A percentile compares a stretch with the other conserved stretches of the same genome.
Conservation (phyloP, 2,113 vertebrate genomes). For the Pelobates fuscus region DNA sequence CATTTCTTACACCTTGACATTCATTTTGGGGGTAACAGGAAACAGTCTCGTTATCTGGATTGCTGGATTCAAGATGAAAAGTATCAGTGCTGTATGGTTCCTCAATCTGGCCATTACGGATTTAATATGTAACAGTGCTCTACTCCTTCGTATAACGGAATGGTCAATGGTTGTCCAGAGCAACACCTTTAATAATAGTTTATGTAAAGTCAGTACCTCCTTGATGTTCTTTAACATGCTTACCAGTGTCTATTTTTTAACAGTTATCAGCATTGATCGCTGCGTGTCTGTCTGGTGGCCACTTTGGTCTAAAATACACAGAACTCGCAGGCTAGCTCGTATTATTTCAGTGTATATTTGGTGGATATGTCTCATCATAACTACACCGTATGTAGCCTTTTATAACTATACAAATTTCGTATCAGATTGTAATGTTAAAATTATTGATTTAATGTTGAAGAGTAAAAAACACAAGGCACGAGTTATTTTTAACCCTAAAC, state of each 20-base stretch:
- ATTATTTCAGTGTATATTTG: background rate
- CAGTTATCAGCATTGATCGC: constrained; percentile 86
- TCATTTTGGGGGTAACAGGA: background rate
- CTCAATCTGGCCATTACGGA: constrained; percentile 70
- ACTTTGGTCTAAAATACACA: constrained; percentile 90
- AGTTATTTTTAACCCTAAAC: background rate
- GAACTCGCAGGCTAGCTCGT: constrained; percentile 53
- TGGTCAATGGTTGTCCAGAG: background rate
- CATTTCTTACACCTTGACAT: background rate
- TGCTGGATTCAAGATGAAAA: constrained; percentile 66
- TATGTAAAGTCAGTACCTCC: constrained; percentile 69
- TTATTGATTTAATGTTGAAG: constrained; percentile 55
- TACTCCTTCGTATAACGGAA: constrained; percentile 54
- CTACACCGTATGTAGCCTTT: constrained; percentile 58
- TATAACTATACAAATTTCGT: background rate
- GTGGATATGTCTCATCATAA: constrained; percentile 56
- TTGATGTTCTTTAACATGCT: constrained; percentile 67
- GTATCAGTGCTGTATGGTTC: constrained; percentile 65
- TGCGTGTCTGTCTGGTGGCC: constrained; percentile 84
- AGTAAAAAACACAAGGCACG: constrained; percentile 47
- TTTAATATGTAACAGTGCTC: constrained; percentile 52
- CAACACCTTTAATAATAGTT: constrained; percentile 56
- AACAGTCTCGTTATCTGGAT: constrained; percentile 66
- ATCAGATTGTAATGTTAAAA: background rate
- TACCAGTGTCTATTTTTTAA: constrained; percentile 73